phyloP scores from a whole-genome alignment of 2,888 invertebrate species.

The Pseudococcus jackbeardsleyi region DNA sequence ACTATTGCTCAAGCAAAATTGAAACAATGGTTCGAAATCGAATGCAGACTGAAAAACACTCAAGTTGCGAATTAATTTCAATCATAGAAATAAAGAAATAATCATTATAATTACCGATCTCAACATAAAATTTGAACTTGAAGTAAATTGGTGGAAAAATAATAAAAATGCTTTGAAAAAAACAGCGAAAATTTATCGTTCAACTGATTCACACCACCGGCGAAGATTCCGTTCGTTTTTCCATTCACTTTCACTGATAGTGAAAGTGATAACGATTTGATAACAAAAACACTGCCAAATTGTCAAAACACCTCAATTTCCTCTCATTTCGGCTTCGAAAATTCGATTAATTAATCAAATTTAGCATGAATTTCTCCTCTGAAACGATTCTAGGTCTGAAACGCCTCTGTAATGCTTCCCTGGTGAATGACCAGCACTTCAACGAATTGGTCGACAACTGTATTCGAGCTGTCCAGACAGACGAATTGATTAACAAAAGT shows the following conservation, averaged over 20 bases:
- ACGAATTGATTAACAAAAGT: conserved; percentile 8
- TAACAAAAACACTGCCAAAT: neutral
- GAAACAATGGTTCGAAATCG: too few relatives aligned
- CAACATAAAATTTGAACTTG: neutral
- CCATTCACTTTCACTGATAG: neutral
- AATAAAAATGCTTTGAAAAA: too few relatives aligned
- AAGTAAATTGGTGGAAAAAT: too few relatives aligned
- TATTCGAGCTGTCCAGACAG: conserved; percentile 41
- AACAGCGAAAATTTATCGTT: neutral
- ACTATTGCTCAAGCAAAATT: too few relatives aligned
- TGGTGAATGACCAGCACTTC: conserved; percentile 42
- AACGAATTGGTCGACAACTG: conserved; percentile 38
- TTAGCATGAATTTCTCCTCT: conserved; percentile 46
- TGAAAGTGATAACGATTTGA: neutral
- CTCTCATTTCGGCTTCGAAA: neutral
- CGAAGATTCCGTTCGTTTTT: neutral
- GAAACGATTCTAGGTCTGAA: conserved; percentile 51
- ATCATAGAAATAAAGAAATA: too few relatives aligned
- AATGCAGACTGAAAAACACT: too few relatives aligned
- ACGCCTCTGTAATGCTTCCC: conserved; percentile 55
- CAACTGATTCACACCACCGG: neutral
- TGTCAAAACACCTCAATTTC: neutral
- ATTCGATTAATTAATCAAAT: neutral
- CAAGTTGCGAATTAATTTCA: too few relatives aligned
- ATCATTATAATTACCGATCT: too few relatives aligned